Conservation (phyloP, 2,113 vertebrate genomes). For the Sceloporus undulatus region DNA sequence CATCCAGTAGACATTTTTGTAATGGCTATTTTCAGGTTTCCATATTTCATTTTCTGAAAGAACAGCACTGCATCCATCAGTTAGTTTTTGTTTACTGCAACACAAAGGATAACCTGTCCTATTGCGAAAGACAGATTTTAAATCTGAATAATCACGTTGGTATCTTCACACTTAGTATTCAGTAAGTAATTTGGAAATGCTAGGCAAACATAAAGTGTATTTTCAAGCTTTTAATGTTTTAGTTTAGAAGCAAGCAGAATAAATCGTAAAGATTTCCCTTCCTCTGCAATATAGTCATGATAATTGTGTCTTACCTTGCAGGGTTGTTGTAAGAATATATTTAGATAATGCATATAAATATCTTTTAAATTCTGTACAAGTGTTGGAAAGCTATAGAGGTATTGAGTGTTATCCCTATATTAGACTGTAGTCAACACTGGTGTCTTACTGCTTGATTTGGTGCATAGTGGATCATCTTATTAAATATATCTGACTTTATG, state of each 20-base stretch:
- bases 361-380: too few species aligned
- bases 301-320: too few species aligned
- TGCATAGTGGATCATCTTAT: not conserved
- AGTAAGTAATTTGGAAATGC: not conserved
- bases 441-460: too few species aligned
- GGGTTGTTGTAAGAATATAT: not conserved
- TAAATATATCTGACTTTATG: fast-evolving
- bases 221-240: not conserved
- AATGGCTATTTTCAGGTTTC: not conserved
- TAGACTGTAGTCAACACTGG: fast-evolving
- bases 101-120: not conserved
- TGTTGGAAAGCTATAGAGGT: too few species aligned
- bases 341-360: not conserved
- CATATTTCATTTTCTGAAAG: not conserved
- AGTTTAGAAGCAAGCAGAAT: not conserved
- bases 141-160: not conserved
- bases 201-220: not conserved
- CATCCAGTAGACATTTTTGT: not conserved
- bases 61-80: not conserved
- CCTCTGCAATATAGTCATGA: too few species aligned
- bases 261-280: not conserved
- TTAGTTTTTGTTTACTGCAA: not conserved
- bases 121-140: not conserved
- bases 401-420: not conserved
- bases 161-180: not conserved